Base-by-base conservation (phyloP, 2,797 vertebrate genomes). In the Euphonia xanthogaster region DNA sequence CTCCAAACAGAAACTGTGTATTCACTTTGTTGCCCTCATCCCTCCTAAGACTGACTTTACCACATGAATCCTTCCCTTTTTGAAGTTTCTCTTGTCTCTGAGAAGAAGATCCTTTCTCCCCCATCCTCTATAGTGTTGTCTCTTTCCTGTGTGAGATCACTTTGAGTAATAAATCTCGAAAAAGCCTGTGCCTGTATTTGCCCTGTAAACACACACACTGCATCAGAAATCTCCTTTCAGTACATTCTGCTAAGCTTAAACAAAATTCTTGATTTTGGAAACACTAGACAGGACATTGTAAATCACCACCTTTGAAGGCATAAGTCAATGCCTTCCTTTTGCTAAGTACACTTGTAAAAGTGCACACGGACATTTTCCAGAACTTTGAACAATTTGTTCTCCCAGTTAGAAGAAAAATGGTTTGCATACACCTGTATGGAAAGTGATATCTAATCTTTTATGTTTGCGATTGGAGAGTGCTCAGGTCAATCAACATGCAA, bases 381-480 rank as follows among this genome's bases (percentile, higher is more conserved):
- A 96, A 92, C 74, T 84, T 95, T 93, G 92, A 96, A 94, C 91
- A 80, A 85, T 70, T 94, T 74, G 21, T 10, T 86, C 97, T 96
- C 86, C 66, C 14, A 39, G 94, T n/a, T 47, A 91, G 84, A 93
- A 1, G 1, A 75, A 72, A 97, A 96, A 93, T 93, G 90, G 73
- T 88, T 96, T 96, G 96, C 96, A 96, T 95, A 96, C 97, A 97
- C 97, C 97, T 98, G 97, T 92, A 94, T 88, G 96, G 95, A 97
- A 98, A 98, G 90, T 9, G 93, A 96, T 96, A 97, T 96, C 90
- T 97, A 96, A 96, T 93, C 98, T 97, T 97, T 94, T 90, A 92
- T 96, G 91, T 91, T 96, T 83, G 12, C 79, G 9, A 83, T 80
- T 96, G 94, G 95, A 96, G 93, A 84, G 91, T 19, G 85, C 83